Percentiles rank a stretch among this genome's conserved stretches.
Conservation (phyloP, 2,113 vertebrate genomes). For the Hyaena hyaena region DNA sequence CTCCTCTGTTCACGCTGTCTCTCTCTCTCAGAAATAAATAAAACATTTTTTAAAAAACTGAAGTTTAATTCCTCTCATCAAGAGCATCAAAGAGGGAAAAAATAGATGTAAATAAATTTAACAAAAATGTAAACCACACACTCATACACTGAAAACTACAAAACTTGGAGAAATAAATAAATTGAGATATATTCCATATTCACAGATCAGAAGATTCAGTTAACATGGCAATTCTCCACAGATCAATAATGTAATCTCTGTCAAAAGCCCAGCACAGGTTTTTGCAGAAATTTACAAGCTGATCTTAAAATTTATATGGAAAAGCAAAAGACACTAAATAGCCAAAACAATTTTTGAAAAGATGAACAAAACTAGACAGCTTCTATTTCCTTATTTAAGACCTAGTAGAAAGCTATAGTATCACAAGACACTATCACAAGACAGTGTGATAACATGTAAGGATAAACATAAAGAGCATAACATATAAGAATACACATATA, state of each 20-base stretch:
- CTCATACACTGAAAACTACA: neutral
- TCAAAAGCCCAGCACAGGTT: neutral
- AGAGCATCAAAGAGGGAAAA: neutral
- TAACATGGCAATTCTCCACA: neutral
- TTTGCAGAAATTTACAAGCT: neutral
- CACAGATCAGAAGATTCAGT: neutral
- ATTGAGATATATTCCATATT: neutral
- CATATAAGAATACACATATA: neutral
- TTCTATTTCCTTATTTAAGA: neutral
- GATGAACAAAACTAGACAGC: neutral
- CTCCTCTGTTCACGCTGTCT: no score
- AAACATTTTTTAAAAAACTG: neutral
- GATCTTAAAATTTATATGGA: neutral
- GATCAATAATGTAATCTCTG: neutral
- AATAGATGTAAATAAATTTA: neutral
- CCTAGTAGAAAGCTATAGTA: neutral
- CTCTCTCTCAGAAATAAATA: no score
- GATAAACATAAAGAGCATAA: neutral
- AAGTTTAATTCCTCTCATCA: neutral
- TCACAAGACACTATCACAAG: neutral
- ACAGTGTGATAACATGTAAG: neutral
- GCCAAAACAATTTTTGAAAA: neutral
- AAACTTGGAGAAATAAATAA: constrained; percentile 3
- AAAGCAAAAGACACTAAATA: neutral
- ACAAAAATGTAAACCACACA: neutral